These are phyloP conservation scores for Orchestia grillus DNA, from an alignment of 1,140 invertebrate genomes.

Conservation along the genomic window DNA sequence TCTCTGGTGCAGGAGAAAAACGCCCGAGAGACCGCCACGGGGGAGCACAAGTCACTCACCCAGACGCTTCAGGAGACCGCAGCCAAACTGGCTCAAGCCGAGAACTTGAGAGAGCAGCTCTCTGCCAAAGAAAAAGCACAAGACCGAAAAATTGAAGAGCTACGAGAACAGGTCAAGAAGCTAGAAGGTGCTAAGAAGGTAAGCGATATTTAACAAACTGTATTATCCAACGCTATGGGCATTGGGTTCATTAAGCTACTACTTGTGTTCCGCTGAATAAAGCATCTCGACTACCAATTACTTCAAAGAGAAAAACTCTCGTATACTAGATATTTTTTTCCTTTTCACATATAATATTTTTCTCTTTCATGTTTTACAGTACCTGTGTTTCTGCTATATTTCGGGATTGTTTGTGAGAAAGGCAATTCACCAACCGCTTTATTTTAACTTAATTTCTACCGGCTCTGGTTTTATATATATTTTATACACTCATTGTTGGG, in stretches of 20 bases:
- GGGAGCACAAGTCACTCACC: neutral
- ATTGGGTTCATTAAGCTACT: neutral
- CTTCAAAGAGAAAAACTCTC: neutral
- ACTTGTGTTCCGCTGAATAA: neutral
- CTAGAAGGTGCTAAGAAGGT: constrained; percentile 42
- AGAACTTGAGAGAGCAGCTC: neutral
- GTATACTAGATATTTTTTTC: neutral
- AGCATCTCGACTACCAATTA: neutral
- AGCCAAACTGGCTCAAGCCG: neutral
- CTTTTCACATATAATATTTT: neutral
- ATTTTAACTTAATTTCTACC: neutral
- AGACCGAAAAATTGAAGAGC: constrained; percentile 12
- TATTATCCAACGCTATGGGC: neutral
- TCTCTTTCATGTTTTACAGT: neutral
- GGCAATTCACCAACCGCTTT: neutral
- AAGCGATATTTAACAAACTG: neutral
- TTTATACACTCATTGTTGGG: neutral
- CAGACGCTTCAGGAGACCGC: neutral
- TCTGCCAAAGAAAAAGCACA: neutral
- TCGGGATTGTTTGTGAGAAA: neutral
- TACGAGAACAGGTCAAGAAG: neutral
- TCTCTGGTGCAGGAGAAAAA: neutral
- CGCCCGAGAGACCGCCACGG: neutral
- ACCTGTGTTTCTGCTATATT: neutral
- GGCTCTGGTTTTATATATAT: neutral